Evolutionary conservation across 2,797 vertebrate species (phyloP).

Genomic region (Sphenodon punctatus): DNA sequence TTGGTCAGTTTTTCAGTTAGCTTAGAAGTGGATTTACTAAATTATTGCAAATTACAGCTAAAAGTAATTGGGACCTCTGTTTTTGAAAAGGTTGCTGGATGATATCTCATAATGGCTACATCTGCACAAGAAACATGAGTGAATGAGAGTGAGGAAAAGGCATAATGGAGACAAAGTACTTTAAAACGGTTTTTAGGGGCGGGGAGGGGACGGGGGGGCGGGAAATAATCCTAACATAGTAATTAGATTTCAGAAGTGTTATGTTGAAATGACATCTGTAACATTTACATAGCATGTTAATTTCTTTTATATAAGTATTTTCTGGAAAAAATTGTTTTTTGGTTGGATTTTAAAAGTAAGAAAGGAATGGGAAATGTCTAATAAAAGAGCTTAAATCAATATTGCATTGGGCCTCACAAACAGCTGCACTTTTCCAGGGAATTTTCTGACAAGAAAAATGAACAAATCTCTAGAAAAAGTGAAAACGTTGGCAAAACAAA

Average conservation of each 20-base stretch:
- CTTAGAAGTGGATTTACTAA: neutral
- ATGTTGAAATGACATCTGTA: neutral
- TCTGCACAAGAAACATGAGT: neutral
- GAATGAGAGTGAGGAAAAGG: neutral
- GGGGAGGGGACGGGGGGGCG: too few relatives aligned
- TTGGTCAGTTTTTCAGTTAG: neutral
- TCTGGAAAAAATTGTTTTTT: too few relatives aligned
- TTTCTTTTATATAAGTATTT: neutral
- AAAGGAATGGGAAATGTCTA: slow-evolving; percentile 11
- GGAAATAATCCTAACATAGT: too few relatives aligned
- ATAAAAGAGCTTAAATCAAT: slow-evolving; percentile 21
- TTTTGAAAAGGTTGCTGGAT: neutral
- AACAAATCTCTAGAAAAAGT: slow-evolving; percentile 11
- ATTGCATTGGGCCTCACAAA: neutral
- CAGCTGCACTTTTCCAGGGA: slow-evolving; percentile 9
- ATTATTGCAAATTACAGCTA: neutral
- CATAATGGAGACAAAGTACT: neutral
- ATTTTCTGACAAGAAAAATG: neutral
- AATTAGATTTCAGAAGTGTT: neutral
- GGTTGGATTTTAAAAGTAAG: neutral
- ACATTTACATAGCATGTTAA: neutral
- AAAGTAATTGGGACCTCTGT: neutral
- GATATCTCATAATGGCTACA: neutral
- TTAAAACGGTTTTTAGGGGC: neutral
- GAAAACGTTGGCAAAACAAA: slow-evolving; percentile 28